phyloP scores from a whole-genome alignment of 2,797 vertebrate genomes.

The Sylvilagus floridanus region DNA sequence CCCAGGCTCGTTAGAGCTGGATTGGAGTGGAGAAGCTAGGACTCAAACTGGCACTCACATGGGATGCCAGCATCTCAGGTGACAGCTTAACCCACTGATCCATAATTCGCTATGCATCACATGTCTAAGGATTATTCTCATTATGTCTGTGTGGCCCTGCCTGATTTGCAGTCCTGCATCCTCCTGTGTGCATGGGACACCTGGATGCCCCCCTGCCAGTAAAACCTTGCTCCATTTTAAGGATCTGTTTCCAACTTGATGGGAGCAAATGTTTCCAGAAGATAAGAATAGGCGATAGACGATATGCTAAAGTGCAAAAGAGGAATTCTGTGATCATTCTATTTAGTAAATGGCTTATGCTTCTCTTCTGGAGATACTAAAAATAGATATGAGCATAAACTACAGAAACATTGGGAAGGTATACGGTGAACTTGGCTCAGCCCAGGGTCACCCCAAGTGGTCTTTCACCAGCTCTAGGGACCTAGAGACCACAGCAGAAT shows the following conservation, averaged over 20 bases:
- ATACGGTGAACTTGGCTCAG: not conserved
- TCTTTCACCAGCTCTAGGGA: not conserved
- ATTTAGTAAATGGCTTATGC: not conserved
- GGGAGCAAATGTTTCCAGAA: not conserved
- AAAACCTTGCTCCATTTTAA: not conserved
- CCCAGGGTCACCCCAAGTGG: not conserved
- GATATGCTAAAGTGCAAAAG: not conserved
- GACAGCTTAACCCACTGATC: too few species aligned
- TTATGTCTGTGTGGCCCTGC: not conserved
- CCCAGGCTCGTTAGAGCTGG: too few species aligned
- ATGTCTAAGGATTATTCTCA: rapidly evolving
- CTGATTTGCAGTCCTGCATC: not conserved
- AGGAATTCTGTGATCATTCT: not conserved
- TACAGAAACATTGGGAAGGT: not conserved
- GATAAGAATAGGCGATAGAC: not conserved
- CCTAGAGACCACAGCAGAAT: not conserved
- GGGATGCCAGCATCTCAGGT: too few species aligned
- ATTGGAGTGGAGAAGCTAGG: too few species aligned
- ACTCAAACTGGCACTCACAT: too few species aligned
- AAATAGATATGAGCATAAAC: not conserved
- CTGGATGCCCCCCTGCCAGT: too few species aligned
- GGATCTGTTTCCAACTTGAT: not conserved
- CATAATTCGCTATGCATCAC: not conserved
- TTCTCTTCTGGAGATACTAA: not conserved
- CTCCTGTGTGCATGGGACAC: not conserved